Conservation (phyloP, 92 coral and sea anemone species). For the Umimayanthus chanpuru region DNA sequence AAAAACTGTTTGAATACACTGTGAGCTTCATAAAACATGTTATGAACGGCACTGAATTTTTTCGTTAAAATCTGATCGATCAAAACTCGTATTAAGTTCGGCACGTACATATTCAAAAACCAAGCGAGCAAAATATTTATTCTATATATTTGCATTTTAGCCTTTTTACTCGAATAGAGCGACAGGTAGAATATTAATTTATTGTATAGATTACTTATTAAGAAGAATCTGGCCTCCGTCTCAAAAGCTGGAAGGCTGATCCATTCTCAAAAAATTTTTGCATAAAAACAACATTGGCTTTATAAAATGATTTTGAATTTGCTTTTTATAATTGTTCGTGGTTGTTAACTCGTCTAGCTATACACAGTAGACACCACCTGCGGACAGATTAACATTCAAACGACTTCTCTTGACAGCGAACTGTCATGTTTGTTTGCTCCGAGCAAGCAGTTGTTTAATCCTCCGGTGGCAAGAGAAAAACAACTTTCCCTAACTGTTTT, state of each 20-base stretch:
- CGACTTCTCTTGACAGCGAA: background rate
- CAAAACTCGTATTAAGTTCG: too few species aligned
- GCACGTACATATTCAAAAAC: background rate
- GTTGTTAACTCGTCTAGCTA: background rate
- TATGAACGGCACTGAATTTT: too few species aligned
- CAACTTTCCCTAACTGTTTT: background rate
- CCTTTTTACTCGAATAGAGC: background rate
- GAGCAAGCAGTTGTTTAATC: background rate
- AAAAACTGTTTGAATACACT: too few species aligned
- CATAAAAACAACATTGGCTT: background rate
- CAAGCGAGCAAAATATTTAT: background rate
- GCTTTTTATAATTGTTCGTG: background rate
- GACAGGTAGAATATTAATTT: background rate
- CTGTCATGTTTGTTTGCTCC: constrained; percentile 12
- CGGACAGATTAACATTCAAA: background rate
- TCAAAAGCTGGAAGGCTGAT: background rate
- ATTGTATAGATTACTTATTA: background rate
- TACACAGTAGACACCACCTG: background rate
- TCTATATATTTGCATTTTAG: background rate
- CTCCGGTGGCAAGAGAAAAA: background rate
- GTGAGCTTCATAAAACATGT: background rate
- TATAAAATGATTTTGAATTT: too few species aligned
- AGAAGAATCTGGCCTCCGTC: background rate
- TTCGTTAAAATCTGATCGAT: background rate
- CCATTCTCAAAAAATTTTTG: background rate